Conservation (phyloP, 2,797 vertebrate genomes). For the Rallus crepitans region DNA sequence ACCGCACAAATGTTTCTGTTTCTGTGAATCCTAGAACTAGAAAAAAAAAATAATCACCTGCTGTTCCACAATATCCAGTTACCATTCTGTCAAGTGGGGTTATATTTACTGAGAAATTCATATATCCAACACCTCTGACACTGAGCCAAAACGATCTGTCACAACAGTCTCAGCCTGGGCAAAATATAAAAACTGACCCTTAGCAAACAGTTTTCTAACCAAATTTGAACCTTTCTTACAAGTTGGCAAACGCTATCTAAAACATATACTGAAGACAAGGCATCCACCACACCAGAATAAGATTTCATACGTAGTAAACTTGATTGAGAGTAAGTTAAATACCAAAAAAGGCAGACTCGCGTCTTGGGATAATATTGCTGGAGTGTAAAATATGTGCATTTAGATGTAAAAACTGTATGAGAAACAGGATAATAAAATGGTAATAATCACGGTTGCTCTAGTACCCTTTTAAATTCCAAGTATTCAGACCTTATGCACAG, state of each 20-base stretch:
- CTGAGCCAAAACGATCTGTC: background rate
- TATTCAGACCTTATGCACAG: background rate
- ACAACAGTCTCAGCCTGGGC: background rate
- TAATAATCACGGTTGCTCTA: background rate
- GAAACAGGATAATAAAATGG: background rate
- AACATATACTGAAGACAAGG: background rate
- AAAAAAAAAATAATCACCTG: background rate
- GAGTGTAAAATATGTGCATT: slow-evolving; percentile 6
- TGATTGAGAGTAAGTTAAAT: slow-evolving; percentile 1
- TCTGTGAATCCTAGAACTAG: background rate
- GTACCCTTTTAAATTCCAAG: background rate
- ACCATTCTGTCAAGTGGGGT: background rate
- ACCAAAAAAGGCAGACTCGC: background rate
- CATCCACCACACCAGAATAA: background rate
- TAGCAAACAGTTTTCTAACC: background rate
- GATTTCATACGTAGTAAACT: background rate
- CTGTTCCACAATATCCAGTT: background rate
- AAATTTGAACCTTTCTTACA: background rate
- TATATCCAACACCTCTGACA: background rate
- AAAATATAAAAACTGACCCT: background rate
- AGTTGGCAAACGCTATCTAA: background rate
- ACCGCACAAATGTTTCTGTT: background rate
- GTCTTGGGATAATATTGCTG: background rate
- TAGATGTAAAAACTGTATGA: background rate
- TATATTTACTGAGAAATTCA: background rate